A percentile compares a stretch with the other conserved stretches of the same genome.
phyloP scores from a whole-genome alignment of 2,797 vertebrate species.

The Macropodus opercularis region DNA sequence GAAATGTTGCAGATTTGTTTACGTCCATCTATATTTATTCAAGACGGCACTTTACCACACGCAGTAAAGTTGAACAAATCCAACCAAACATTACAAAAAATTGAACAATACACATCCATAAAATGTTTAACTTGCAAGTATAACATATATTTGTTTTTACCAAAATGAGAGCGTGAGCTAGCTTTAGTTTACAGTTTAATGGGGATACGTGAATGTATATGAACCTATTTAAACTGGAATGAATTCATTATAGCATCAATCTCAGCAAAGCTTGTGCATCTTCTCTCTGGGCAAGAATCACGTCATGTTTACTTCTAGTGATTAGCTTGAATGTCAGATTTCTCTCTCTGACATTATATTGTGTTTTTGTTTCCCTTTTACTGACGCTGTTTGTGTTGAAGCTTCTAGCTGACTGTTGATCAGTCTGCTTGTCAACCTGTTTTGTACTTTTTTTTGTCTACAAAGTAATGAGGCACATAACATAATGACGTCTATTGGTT shows the following conservation, averaged over 20 bases:
- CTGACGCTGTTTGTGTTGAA: constrained; percentile 5
- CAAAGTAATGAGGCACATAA: constrained; percentile 53
- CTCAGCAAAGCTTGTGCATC: neutral
- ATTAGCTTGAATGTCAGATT: constrained; percentile 2
- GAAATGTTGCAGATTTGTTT: constrained; percentile 10
- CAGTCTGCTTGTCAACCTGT: constrained; percentile 49
- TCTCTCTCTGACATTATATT: constrained; percentile 3
- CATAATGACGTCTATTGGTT: neutral
- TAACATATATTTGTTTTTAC: constrained; percentile 33
- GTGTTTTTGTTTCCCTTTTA: constrained; percentile 6
- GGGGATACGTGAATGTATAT: neutral
- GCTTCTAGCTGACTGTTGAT: constrained; percentile 65
- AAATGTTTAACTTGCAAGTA: constrained; percentile 4
- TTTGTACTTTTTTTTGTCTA: neutral
- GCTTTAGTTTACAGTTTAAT: neutral
- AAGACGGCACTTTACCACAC: constrained; percentile 44
- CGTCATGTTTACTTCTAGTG: neutral
- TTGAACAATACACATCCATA: constrained; percentile 1
- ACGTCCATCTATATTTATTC: neutral
- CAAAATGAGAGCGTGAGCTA: constrained; percentile 16
- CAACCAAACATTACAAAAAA: constrained; percentile 18
- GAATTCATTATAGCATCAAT: neutral
- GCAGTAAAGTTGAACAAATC: constrained; percentile 35
- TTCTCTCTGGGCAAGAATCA: constrained; percentile 20
- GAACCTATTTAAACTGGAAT: constrained; percentile 16